Evolutionary conservation across 1,140 invertebrate genomes (phyloP), one percentile per base, ranked within the genome.

Genomic region (Carcinoscorpius rotundicauda): DNA sequence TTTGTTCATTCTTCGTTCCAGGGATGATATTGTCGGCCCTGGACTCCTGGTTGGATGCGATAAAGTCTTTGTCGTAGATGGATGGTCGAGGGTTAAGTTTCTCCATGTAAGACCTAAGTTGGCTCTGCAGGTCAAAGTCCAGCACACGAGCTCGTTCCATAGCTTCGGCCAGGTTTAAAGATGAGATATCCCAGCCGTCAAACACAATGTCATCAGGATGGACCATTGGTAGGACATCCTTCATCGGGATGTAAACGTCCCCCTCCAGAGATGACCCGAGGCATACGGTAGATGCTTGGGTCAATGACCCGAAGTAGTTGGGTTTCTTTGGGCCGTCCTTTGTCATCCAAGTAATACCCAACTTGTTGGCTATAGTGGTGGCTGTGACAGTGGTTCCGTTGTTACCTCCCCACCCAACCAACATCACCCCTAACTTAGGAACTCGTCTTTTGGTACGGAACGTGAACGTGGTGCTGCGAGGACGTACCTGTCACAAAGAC

Each of bases 151-250:
- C 90, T 8, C 93, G 80, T 49, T 81, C 80, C 88, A 93, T 93
- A 0, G 92, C 85, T 68, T 93, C 88, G 0, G 85, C 88, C 62
- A 98, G 68, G 74, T 97, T 91, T 60, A 86, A 72, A 0, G 81
- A 79, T 10, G 89, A 96, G 69, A 98, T 97, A 75, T 98, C 95
- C 95, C 95, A 98, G 1, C 93, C 95, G 74, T 96, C 94, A 64
- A 98, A 78, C 49, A 87, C 81, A 58, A 98, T 82, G 72, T 97
- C 85, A 76, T 96, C 82, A 0, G 93, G 93, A 74, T 93, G 76
- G 1, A 96, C 85, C 86, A 95, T 92, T 0, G 95, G 95, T 6
- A 98, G 74, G 59, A 97, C 72, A 59, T 84, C 81, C 51, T 83
- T 86, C 80, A 97, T 84, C 0, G 91, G 91, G 6, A 92, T 81